Evolutionary conservation across 1,140 invertebrate genomes (phyloP), one percentile per base, ranked within the genome.

Genomic region (Drosophila novamexicana): DNA sequence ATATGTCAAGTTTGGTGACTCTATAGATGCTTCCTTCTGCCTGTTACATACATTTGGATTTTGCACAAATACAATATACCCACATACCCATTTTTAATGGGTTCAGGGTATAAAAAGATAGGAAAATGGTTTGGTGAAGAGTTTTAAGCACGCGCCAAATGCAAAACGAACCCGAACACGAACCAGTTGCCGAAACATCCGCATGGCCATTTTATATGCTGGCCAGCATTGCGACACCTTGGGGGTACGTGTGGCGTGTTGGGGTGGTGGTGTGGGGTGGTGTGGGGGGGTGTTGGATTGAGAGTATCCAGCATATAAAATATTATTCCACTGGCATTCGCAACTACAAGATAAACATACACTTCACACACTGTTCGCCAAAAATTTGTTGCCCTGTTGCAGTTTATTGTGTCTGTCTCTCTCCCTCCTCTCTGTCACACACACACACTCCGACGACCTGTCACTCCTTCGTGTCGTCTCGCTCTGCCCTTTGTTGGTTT

Each of bases 81-180:
- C 14, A 14, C 14, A 14, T 14, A 14, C 14, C 14, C 14, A 14
- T 14, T 14, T 14, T 14, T 14, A 14, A 14, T 14, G 14, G 14
- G 14, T 14, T 14, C 14, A 14, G 14, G 14, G 14, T 14, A 14
- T 14, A 14, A 10, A 9, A 18, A 12, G 8, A 29, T 14, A 36
- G 9, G 9, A 14, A 2, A 7, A 14, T 16, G n/a, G 1, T 49
- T 52, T 47, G 52, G 29, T 36, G 44, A 22, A 37, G 63, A 44
- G 39, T 69, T 75, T 42, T 32, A 70, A 75, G 72, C 67, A 75
- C 72, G 72, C 54, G 67, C 54, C 59, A 64, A 57, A 56, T 75
- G 69, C 63, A 61, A 68, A 67, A 57, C 9, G 45, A 66, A 52
- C 14, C 12, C 36, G 29, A 67, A n/a, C 16, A n/a, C 12, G 29